Conservation (phyloP, 2,888 invertebrate genomes). For the Cephus sareptanus region DNA sequence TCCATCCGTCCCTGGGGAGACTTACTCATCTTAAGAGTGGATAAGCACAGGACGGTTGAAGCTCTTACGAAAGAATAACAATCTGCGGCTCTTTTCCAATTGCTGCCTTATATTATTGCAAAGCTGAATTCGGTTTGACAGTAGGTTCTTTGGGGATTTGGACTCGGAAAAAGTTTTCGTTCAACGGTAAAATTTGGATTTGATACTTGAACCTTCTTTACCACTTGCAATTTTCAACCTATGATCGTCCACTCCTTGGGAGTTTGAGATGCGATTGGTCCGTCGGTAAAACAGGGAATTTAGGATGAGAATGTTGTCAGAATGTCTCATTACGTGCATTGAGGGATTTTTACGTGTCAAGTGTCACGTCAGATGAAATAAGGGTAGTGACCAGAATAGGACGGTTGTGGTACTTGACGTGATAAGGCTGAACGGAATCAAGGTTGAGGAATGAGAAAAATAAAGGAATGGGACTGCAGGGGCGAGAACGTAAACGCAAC, state of each 20-base stretch:
- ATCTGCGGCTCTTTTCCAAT: not conserved
- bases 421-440: slow-evolving; percentile 10
- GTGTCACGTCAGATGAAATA: not conserved
- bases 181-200: not conserved
- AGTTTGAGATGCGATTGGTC: not conserved
- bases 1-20: not conserved
- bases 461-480: not conserved
- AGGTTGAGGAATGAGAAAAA: not conserved
- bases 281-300: not conserved
- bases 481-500: slow-evolving; percentile 11
- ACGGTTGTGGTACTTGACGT: not conserved
- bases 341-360: not conserved
- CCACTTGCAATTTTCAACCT: no score
- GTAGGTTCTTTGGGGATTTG: not conserved
- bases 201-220: not conserved
- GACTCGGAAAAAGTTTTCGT: not conserved
- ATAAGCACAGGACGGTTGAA: not conserved
- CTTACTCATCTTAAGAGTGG: not conserved
- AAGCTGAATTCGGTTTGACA: not conserved
- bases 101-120: not conserved
- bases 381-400: not conserved
- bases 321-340: not conserved
- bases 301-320: not conserved
- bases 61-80: not conserved
- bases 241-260: no score